Evolutionary conservation across 2,113 vertebrate species (phyloP), one percentile per base, ranked within the genome.

Genomic region (Spheniscus mendiculus): DNA sequence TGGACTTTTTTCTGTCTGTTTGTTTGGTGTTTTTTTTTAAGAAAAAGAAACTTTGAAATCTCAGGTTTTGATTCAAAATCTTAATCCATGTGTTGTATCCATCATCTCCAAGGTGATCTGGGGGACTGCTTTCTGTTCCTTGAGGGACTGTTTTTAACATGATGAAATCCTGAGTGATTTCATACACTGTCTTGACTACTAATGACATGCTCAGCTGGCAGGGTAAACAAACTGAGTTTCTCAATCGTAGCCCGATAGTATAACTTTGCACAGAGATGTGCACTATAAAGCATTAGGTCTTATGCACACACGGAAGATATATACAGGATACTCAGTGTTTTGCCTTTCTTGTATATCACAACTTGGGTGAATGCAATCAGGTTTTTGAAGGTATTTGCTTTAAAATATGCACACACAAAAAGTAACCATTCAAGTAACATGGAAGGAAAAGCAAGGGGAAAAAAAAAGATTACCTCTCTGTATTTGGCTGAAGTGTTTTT

Each of bases 181-280:
- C 38, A 47, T 11, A 26, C 49, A 15, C 29, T 61, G 11, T 36
- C 34, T 77, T 79, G 12, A 52, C 38, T 45, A 19, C 18, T 50
- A n/a, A 42, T 49, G 30, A 72, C 15, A 34, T 65, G 29, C 40
- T 87, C 40, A 59, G 32, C 25, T 65, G n/a, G 20, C 2, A 23
- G n/a, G 27, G 34, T 65, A 32, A 73, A 45, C 11, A 80, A 55
- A 12, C 10, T 9, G 14, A 69, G 9, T 58, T 81, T 78, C 49
- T 70, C 34, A 5, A 3, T n/a, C 1, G 1, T n/a, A 49, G 45
- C 6, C 47, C 1, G 6, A 29, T 29, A 44, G 18, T 32, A 21
- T 15, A 42, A 22, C 25, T 67, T 62, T 72, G 40, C 7, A 47
- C 9, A 74, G 32, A 52, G 20, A 7, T 38, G 11, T 4, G 7